Base-by-base conservation (phyloP, 2,888 invertebrate species). In the Blera fallax region DNA sequence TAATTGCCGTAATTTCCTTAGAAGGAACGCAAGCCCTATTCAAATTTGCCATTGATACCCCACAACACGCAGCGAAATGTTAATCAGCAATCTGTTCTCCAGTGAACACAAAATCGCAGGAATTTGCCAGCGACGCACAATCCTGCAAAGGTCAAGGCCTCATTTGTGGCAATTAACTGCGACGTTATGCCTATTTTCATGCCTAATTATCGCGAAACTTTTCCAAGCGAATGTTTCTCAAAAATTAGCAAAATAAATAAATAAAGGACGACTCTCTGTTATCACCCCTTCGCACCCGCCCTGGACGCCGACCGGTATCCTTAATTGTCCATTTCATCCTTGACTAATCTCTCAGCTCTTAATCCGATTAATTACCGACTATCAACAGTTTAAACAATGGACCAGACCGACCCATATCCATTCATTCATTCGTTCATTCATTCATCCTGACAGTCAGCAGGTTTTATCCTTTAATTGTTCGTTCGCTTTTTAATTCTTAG, bases 301-400 rank as follows among this genome's bases (percentile, higher is more conserved):
- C 18, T 50, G 34, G 7, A 14, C 14, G 37, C 11, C 60, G n/a
- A n/a, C n/a, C n/a, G n/a, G n/a, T n/a, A n/a, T 43, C 40, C 10
- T 24, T 67, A 76, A 76, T 67, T 58, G 76, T 67, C 58, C 37
- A 58, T 48, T 76, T 67, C 58, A 67, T 58, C 76, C 67, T 50
- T 16, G 67, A 67, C 34, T 67, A 67, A 67, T 76, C 67, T 37
- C 58, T 50, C 27, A 27, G 50, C 79, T 69, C 62, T 69, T 84
- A 74, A 84, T 84, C 79, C 73, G 74, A 74, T 84, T 79, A 79
- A 74, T 84, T 79, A 56, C 64, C 74, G 56, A 27, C 73, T 79
- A 84, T 84, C 83, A 84, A 74, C 79, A 79, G 79, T 69, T 84
- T 64, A 62, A 40, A 84, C 83, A 83, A 83, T 54, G 43, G 67